Conservation (phyloP, 2,888 invertebrate species). For the Myathropa florea region DNA sequence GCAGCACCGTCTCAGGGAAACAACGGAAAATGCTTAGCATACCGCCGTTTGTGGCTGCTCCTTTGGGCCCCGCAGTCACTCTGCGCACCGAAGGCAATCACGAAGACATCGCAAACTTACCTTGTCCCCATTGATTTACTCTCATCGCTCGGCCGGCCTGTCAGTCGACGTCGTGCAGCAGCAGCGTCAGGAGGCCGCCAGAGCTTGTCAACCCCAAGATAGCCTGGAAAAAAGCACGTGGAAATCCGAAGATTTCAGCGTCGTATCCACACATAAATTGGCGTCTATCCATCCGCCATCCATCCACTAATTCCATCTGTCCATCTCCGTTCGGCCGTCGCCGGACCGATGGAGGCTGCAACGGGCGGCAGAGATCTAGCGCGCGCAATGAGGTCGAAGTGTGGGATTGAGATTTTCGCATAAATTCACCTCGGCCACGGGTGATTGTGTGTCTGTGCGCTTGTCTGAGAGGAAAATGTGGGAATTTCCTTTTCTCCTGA, state of each 20-base stretch:
- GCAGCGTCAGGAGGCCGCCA: conserved; percentile 36
- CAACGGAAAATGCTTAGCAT: conserved; percentile 50
- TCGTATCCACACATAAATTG: conserved; percentile 58
- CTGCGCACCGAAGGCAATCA: neutral
- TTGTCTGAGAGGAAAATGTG: conserved; percentile 55
- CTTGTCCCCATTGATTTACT: conserved; percentile 68
- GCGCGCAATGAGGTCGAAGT: conserved; percentile 28
- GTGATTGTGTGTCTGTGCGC: conserved; percentile 10
- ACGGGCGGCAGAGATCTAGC: neutral
- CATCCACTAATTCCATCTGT: conserved; percentile 62
- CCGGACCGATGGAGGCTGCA: conserved; percentile 48
- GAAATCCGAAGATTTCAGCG: conserved; percentile 42
- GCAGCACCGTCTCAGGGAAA: neutral
- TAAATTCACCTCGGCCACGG: conserved; percentile 31
- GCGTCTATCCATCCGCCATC: conserved; percentile 66
- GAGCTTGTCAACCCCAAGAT: conserved; percentile 40
- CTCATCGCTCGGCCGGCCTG: conserved; percentile 38
- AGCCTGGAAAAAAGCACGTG: conserved; percentile 27
- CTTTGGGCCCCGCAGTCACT: neutral
- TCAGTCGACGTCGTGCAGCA: conserved; percentile 39
- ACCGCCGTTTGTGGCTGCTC: conserved; percentile 9
- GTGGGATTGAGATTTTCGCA: conserved; percentile 60
- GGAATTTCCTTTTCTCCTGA: conserved; percentile 62
- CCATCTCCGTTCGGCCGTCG: conserved; percentile 9
- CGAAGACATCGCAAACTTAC: conserved; percentile 34